Conservation (phyloP, 2,888 invertebrate species). For the Oligia fasciuncula region DNA sequence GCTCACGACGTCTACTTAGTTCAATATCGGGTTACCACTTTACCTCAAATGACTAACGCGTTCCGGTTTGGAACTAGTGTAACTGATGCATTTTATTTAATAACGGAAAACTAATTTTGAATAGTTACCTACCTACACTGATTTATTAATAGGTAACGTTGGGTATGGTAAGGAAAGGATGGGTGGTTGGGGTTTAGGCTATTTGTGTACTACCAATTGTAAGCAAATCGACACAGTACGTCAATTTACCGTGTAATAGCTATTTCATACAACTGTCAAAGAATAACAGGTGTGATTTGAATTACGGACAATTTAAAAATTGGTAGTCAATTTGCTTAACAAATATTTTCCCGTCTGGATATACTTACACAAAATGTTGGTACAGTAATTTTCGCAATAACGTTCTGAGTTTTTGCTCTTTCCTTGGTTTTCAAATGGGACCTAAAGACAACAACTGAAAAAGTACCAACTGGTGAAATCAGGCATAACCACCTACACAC, state of each 20-base stretch:
- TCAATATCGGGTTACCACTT: conserved; percentile 84
- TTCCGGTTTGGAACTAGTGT: conserved; percentile 59
- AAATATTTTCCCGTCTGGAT: not conserved
- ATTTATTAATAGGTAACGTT: conserved; percentile 4
- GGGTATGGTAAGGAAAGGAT: not conserved
- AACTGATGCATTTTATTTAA: conserved; percentile 49
- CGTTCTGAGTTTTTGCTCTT: not conserved
- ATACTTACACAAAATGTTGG: not conserved
- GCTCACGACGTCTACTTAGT: conserved; percentile 80
- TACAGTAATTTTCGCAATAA: not conserved
- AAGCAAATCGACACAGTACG: not conserved
- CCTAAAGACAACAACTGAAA: not conserved
- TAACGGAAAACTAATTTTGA: conserved; percentile 17
- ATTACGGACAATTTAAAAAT: not conserved
- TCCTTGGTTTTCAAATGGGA: not conserved
- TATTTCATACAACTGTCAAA: not conserved
- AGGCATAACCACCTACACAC: not conserved
- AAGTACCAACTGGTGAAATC: not conserved
- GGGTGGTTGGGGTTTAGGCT: not conserved
- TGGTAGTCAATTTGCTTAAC: not conserved
- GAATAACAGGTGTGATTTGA: not conserved
- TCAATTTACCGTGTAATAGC: not conserved
- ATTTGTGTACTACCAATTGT: not conserved
- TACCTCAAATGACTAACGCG: conserved; percentile 63
- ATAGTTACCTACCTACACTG: not conserved